phyloP scores from a whole-genome alignment of 2,797 vertebrate genomes.

The Heterohyrax brucei region DNA sequence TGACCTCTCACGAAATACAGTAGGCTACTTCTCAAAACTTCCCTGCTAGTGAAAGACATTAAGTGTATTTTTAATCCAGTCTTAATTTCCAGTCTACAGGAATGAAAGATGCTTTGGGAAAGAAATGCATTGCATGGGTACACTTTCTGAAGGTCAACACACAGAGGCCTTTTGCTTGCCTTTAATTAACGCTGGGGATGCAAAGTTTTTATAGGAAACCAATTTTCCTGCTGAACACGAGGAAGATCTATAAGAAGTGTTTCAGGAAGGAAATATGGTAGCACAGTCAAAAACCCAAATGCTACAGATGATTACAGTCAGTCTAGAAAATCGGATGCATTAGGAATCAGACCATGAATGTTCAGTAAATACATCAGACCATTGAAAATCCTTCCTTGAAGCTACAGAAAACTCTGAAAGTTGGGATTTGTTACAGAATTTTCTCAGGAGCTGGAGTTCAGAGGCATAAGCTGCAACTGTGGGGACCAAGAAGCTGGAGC shows the following conservation, averaged over 20 bases:
- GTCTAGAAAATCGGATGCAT: conserved; percentile 52
- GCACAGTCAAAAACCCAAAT: conserved; percentile 67
- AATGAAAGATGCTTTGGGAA: conserved; percentile 71
- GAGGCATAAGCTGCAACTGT: conserved; percentile 14
- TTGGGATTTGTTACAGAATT: conserved; percentile 65
- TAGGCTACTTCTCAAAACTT: conserved; percentile 70
- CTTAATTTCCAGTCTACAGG: conserved; percentile 79
- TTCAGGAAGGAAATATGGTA: conserved; percentile 77
- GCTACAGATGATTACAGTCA: conserved; percentile 67
- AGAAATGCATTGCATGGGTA: conserved; percentile 66
- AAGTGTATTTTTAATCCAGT: conserved; percentile 72
- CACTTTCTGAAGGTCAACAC: conserved; percentile 78
- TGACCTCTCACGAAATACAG: conserved; percentile 72
- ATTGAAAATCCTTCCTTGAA: conserved; percentile 54
- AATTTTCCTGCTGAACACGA: conserved; percentile 81
- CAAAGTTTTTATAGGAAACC: conserved; percentile 83
- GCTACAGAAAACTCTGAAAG: conserved; percentile 52
- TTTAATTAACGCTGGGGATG: conserved; percentile 84
- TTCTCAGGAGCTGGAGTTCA: conserved; percentile 69
- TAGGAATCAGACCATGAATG: conserved; percentile 39
- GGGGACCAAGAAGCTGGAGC: background rate
- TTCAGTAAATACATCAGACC: conserved; percentile 60
- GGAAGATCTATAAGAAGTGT: conserved; percentile 81
- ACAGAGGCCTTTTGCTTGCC: conserved; percentile 79
- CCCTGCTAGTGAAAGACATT: conserved; percentile 73